Percentiles rank a stretch among this genome's conserved stretches.
phyloP scores from a whole-genome alignment of 2,888 invertebrate genomes.

The Coleophora flavipennella region DNA sequence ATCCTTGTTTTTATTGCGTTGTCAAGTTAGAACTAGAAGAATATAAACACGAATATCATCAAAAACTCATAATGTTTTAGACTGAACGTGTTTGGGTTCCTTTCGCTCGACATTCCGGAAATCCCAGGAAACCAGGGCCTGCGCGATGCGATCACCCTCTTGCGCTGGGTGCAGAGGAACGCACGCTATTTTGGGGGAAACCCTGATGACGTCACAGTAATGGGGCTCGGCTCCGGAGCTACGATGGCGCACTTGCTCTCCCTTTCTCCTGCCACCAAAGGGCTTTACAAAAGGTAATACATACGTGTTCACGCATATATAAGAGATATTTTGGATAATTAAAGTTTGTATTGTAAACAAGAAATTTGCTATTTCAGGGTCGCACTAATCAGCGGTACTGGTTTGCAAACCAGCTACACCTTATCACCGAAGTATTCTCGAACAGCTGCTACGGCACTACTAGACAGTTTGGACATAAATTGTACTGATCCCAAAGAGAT shows the following conservation, averaged over 20 bases:
- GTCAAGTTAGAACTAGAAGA: too few relatives aligned
- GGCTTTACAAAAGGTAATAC: conserved; percentile 42
- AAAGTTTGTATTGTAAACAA: not conserved
- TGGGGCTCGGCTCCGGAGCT: conserved; percentile 55
- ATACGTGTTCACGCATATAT: too few relatives aligned
- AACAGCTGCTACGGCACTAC: conserved; percentile 25
- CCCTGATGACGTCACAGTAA: conserved; percentile 47
- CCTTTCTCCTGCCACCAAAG: conserved; percentile 37
- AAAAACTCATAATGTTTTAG: conserved; percentile 31
- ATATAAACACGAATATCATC: too few relatives aligned
- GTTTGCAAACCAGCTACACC: not conserved
- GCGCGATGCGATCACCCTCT: conserved; percentile 50
- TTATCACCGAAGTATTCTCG: not conserved
- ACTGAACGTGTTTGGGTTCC: conserved; percentile 57
- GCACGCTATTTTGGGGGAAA: conserved; percentile 52
- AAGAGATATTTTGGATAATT: too few relatives aligned
- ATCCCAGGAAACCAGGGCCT: conserved; percentile 60
- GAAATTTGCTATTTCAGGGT: not conserved
- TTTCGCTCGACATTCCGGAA: conserved; percentile 42
- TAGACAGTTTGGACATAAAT: conserved; percentile 55
- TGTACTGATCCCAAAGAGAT: conserved; percentile 34
- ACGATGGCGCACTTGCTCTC: conserved; percentile 40
- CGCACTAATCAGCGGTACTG: not conserved
- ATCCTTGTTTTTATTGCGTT: too few relatives aligned
- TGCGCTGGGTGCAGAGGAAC: conserved; percentile 53